Conservation (phyloP, 1,140 invertebrate species). For the Maniola jurtina region DNA sequence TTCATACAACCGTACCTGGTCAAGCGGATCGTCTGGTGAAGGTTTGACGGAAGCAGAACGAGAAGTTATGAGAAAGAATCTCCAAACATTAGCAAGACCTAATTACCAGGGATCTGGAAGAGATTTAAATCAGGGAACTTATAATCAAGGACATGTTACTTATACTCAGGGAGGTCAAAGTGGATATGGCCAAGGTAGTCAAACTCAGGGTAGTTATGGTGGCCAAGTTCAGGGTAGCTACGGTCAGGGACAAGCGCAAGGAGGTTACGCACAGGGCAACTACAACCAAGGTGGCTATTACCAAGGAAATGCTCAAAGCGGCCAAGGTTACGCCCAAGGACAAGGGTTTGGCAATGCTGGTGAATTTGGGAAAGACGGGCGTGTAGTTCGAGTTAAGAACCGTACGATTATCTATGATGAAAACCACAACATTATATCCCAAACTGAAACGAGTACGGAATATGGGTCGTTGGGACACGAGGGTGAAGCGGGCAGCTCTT, state of each 20-base stretch:
- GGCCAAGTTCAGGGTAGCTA: conserved; percentile 28
- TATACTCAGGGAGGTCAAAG: conserved; percentile 34
- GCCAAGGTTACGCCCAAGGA: conserved; percentile 22
- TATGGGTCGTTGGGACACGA: conserved; percentile 66
- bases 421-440: conserved; percentile 61
- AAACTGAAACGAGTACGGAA: conserved; percentile 64
- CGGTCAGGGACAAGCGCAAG: conserved; percentile 26
- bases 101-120: conserved; percentile 34
- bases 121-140: conserved; percentile 17
- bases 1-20: conserved; percentile 51
- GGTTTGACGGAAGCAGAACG: conserved; percentile 51
- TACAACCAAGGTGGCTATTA: conserved; percentile 26
- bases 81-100: conserved; percentile 39
- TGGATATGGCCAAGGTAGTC: conserved; percentile 29
- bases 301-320: conserved; percentile 10
- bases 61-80: conserved; percentile 49
- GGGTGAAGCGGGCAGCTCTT: conserved; percentile 71
- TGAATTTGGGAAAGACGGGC: conserved; percentile 37
- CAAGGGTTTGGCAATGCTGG: conserved; percentile 30
- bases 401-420: conserved; percentile 58
- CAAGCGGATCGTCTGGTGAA: conserved; percentile 40
- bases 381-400: conserved; percentile 52
- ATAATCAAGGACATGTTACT: conserved; percentile 23
- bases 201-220: conserved; percentile 26
- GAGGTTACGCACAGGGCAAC: conserved; percentile 30